Evolutionary conservation across 1,140 invertebrate species (phyloP), one percentile per base, ranked within the genome.

Genomic region (Zophobas morio): DNA sequence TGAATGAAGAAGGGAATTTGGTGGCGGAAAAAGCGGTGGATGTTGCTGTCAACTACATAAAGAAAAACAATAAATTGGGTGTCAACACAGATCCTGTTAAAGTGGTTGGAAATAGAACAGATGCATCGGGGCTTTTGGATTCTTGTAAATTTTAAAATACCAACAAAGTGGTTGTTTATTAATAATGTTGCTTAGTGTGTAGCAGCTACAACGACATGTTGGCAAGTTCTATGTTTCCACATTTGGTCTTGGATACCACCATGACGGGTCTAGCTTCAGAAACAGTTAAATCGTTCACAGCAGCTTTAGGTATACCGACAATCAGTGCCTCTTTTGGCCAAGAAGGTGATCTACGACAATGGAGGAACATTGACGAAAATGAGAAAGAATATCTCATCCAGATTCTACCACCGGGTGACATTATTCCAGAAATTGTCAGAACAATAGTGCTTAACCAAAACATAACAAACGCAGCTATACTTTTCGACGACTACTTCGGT

Each of bases 401-500:
- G 85, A 87, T 97, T 39, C 94, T 93, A 88, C 94, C 95, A 0
- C 96, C 96, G 0, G 92, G 92, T 0, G 95, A 97, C 83, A 87
- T 96, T 5, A 91, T 96, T 72, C 92, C 95, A 0, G 94, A 96
- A 84, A 90, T 92, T 1, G 90, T 98, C 0, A 88, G 95, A 56
- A 93, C 94, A 54, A 92, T 98, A 74, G 93, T 96, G 1, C 88
- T 90, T 1, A 88, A 90, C 36, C 92, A 96, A 86, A 96, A 96
- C 81, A 94, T 97, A 54, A 96, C 93, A 8, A 96, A 96, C 86
- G 95, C 96, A 32, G 96, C 95, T 1, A 94, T 98, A 53, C 88
- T 98, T 3, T 97, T 96, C 85, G 96, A 98, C 82, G 89, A 93
- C 6, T 92, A 92, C 34, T 97, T 97, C 82, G 93, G 94, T 95